Conservation (phyloP, 2,888 invertebrate species). For the Amiota mariae region DNA sequence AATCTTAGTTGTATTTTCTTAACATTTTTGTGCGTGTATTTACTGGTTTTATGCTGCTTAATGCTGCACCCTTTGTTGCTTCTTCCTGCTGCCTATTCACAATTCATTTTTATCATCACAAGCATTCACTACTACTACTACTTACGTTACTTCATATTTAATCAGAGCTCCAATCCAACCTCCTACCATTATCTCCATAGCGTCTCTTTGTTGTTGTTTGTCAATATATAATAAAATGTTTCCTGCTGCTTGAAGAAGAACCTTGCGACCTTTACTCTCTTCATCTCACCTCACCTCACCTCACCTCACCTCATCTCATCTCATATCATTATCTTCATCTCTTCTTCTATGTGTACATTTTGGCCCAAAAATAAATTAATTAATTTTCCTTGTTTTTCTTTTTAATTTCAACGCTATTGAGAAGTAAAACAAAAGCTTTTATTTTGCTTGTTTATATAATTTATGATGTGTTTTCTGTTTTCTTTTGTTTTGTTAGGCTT, state of each 20-base stretch:
- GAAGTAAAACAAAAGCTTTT: background rate
- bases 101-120: too few relatives aligned
- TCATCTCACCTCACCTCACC: too few relatives aligned
- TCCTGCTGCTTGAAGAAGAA: slow-evolving; percentile 19
- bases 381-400: slow-evolving; percentile 48
- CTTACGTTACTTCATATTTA: too few relatives aligned
- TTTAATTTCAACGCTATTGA: slow-evolving; percentile 35
- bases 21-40: too few relatives aligned
- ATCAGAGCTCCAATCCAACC: too few relatives aligned
- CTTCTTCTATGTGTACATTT: background rate
- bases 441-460: slow-evolving; percentile 25
- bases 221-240: slow-evolving; percentile 58
- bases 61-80: too few relatives aligned
- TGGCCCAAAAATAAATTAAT: slow-evolving; percentile 47
- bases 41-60: too few relatives aligned
- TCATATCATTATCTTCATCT: background rate
- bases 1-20: background rate
- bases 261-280: slow-evolving; percentile 18
- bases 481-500: background rate
- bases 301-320: too few relatives aligned
- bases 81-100: too few relatives aligned
- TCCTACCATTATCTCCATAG: too few relatives aligned
- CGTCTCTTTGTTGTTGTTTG: slow-evolving; percentile 42
- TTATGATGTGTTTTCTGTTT: slow-evolving; percentile 11
- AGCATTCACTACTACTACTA: too few relatives aligned